Base-by-base conservation (phyloP, 2,888 invertebrate species). In the Epistrophe grossulariae region DNA sequence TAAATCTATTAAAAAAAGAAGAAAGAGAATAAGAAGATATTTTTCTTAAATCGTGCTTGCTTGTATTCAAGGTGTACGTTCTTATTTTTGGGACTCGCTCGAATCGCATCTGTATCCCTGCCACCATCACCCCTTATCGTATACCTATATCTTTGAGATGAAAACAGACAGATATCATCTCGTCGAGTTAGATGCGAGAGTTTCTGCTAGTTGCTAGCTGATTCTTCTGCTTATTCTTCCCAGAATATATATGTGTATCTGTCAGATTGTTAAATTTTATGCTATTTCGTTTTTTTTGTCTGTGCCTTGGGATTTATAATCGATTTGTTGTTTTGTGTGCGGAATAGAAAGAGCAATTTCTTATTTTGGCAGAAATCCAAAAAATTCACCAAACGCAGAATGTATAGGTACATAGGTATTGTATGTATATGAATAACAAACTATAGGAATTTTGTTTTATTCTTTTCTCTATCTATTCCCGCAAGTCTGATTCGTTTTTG, bases 201-300 rank as follows among this genome's bases (percentile, higher is more conserved):
- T 19, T 31, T 17, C 15, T 64, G 9, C 6, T 35, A 31, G 48
- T 59, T 59, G n/a, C 57, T 60, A 60, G 19, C 38, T 40, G 38
- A 43, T 60, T 60, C 8, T 19, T 13, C 8, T 19, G n/a, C 38
- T 40, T 17, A 50, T 68, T 68, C 72, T 72, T 45, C 72, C 64
- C 19, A 31, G 8, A 19, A 4, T 31, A 2, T 31, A 2, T 45
- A 45, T 31, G 64, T 81, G 85, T 85, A 81, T 79, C 85, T 85
- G 78, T 81, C 81, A 81, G 85, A 84, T 81, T 80, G 81, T 81
- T 74, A 52, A 70, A 74, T 81, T 78, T 74, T 73, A 50, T 84
- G 62, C 40, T 57, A 66, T 79, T 52, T 70, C 40, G 55, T 40
- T 76, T 35, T 24, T 15, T 43, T 28, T 45, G 10, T 48, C 6